Evolutionary conservation across 2,888 invertebrate species (phyloP).

Genomic region (Eilema sororculum): DNA sequence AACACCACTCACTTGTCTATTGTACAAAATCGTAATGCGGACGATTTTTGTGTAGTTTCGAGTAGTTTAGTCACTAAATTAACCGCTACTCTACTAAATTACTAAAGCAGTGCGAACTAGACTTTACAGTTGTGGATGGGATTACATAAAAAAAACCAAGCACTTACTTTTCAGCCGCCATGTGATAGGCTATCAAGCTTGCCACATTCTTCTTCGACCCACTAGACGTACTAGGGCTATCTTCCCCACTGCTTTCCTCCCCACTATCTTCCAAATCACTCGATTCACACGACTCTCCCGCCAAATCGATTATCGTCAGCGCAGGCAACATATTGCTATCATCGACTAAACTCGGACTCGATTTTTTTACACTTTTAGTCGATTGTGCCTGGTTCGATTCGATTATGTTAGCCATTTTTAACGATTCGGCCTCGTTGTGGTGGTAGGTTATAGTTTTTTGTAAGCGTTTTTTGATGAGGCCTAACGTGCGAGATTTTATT

Average conservation of each 20-base stretch:
- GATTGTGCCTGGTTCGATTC: slow-evolving; percentile 33
- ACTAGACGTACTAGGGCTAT: slow-evolving; percentile 34
- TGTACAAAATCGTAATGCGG: no score
- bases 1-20: no score
- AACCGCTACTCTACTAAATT: no score
- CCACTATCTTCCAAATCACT: slow-evolving; percentile 52
- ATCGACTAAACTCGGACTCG: slow-evolving; percentile 40
- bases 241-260: slow-evolving; percentile 34
- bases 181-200: slow-evolving; percentile 68
- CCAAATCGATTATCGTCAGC: slow-evolving; percentile 67
- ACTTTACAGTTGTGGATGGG: no score
- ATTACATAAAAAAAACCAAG: not conserved
- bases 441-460: slow-evolving; percentile 71
- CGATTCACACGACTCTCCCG: slow-evolving; percentile 57
- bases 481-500: slow-evolving; percentile 71
- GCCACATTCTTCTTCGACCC: slow-evolving; percentile 46
- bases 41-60: no score
- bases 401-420: slow-evolving; percentile 46
- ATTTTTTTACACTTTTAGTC: slow-evolving; percentile 27
- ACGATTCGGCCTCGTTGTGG: slow-evolving; percentile 56
- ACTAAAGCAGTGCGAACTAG: no score
- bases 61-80: no score
- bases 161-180: slow-evolving; percentile 73
- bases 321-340: slow-evolving; percentile 57
- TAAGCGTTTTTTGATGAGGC: slow-evolving; percentile 70